A percentile compares a stretch with the other conserved stretches of the same genome.
phyloP scores from a whole-genome alignment of 1,140 invertebrate genomes.

The Adelges cooleyi region DNA sequence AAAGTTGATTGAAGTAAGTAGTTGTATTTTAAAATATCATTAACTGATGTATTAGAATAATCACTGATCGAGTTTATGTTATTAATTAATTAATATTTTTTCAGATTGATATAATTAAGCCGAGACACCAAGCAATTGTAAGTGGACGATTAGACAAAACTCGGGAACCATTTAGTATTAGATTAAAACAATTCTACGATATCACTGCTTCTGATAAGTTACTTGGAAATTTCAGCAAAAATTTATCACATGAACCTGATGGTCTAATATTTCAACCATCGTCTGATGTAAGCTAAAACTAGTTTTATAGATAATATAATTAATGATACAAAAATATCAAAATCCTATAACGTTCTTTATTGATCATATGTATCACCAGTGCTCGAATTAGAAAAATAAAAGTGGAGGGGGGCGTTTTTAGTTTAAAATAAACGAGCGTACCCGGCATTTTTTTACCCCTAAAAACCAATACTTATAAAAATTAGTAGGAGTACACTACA shows the following conservation, averaged over 20 bases:
- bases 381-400: too few relatives aligned
- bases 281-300: constrained; percentile 46
- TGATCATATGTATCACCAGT: too few relatives aligned
- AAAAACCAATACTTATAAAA: too few relatives aligned
- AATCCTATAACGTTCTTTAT: too few relatives aligned
- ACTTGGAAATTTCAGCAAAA: constrained; percentile 71
- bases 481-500: too few relatives aligned
- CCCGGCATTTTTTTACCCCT: too few relatives aligned
- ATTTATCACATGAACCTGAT: constrained; percentile 87
- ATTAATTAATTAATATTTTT: constrained; percentile 22
- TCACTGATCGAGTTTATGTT: neutral
- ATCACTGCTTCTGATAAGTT: constrained; percentile 57
- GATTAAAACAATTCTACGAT: constrained; percentile 83
- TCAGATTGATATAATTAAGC: constrained; percentile 51
- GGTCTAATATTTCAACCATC: constrained; percentile 96
- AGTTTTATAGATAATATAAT: neutral
- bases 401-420: too few relatives aligned
- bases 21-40: neutral
- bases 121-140: constrained; percentile 61
- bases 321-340: too few relatives aligned
- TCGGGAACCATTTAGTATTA: constrained; percentile 74
- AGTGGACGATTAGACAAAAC: constrained; percentile 60
- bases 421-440: too few relatives aligned
- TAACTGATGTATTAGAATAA: too few relatives aligned
- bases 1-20: constrained; percentile 56